These are phyloP conservation scores for Ips typographus DNA, from an alignment of 1,140 invertebrate species.

Conservation along the genomic window DNA sequence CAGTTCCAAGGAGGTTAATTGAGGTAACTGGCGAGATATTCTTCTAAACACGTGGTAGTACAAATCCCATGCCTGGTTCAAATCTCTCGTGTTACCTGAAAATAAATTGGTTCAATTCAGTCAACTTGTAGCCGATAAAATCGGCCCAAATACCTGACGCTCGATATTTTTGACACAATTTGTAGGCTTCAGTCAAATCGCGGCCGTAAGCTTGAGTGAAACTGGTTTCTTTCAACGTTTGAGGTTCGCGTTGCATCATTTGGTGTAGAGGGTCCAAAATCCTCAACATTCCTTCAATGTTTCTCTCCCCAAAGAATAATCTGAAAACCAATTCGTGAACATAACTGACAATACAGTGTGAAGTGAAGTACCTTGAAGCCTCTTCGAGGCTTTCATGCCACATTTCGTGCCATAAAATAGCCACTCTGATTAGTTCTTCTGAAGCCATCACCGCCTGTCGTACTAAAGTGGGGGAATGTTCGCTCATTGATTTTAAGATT, in stretches of 20 bases:
- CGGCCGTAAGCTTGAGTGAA: constrained; percentile 95
- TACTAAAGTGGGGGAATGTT: constrained; percentile 89
- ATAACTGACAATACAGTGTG: background rate
- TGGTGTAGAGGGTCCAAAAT: constrained; percentile 92
- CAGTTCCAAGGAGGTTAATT: constrained; percentile 84
- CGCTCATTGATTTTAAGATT: constrained; percentile 93
- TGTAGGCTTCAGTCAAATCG: constrained; percentile 90
- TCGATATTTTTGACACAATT: constrained; percentile 92
- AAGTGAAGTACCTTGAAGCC: constrained; percentile 65
- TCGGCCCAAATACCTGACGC: constrained; percentile 63
- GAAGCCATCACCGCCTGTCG: constrained; percentile 93
- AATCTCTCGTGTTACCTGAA: constrained; percentile 79
- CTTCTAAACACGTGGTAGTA: constrained; percentile 98
- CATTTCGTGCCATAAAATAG: constrained; percentile 98
- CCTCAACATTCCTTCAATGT: constrained; percentile 94
- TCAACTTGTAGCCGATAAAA: background rate
- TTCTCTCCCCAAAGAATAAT: constrained; percentile 94
- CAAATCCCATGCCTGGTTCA: constrained; percentile 98
- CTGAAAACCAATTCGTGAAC: constrained; percentile 37
- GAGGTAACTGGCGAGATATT: constrained; percentile 92
- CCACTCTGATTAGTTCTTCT: constrained; percentile 96
- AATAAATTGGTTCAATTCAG: background rate
- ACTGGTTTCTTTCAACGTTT: constrained; percentile 95
- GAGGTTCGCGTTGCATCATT: constrained; percentile 90
- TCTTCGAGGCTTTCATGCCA: constrained; percentile 99